phyloP scores from a whole-genome alignment of 2,797 vertebrate species.

The Halcyon smyrnensis region DNA sequence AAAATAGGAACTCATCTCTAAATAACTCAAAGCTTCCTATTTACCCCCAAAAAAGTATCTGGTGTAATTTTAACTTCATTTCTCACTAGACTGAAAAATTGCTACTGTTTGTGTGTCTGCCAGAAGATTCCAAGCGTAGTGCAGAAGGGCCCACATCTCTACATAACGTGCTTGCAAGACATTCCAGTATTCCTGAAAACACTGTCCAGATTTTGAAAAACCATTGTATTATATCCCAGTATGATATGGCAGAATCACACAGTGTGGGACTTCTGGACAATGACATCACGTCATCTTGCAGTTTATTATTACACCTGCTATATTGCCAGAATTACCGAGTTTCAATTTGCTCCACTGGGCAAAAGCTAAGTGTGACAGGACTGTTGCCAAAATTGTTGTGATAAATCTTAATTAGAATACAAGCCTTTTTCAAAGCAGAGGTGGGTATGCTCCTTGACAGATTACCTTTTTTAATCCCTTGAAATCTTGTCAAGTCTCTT shows the following conservation, averaged over 20 bases:
- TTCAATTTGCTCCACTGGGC: not conserved
- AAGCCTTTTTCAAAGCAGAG: not conserved
- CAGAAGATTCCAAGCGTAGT: not conserved
- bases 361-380: not conserved
- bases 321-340: not conserved
- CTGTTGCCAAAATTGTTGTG: not conserved
- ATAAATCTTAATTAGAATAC: slow-evolving; percentile 40
- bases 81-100: not conserved
- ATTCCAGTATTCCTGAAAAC: not conserved
- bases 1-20: not conserved
- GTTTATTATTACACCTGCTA: not conserved
- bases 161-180: not conserved
- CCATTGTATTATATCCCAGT: not conserved
- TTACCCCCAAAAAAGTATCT: not conserved
- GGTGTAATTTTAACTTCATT: not conserved
- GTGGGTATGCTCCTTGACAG: not conserved
- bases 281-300: not conserved
- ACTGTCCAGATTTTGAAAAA: not conserved
- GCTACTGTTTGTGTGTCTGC: not conserved
- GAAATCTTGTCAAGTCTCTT: slow-evolving; percentile 49
- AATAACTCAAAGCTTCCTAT: not conserved
- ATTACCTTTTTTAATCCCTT: slow-evolving; percentile 55
- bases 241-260: not conserved
- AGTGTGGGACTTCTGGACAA: not conserved
- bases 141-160: not conserved